These are phyloP conservation scores for Tonatia bakeri DNA, from an alignment of 2,113 vertebrate genomes.

Conservation along the genomic window DNA sequence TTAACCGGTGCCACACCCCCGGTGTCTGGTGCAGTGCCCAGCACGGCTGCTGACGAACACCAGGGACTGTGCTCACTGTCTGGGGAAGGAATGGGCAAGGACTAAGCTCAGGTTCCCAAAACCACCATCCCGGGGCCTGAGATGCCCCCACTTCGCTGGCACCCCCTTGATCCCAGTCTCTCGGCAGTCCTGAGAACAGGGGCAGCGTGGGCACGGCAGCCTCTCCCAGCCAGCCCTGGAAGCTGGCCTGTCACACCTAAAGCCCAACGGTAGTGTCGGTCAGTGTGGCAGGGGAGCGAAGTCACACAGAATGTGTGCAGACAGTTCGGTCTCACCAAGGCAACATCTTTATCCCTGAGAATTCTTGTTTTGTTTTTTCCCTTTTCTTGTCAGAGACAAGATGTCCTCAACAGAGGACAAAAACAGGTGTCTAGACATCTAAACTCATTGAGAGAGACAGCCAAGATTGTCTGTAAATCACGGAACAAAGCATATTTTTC, in stretches of 20 bases:
- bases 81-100: not conserved
- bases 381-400: conserved; percentile 58
- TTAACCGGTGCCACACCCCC: not conserved
- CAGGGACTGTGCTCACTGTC: not conserved
- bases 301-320: not conserved
- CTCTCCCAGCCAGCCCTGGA: not conserved
- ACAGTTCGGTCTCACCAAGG: not conserved
- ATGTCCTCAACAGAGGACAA: conserved; percentile 42
- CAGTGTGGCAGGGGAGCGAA: not conserved
- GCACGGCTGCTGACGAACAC: not conserved
- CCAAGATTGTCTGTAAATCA: conserved; percentile 14
- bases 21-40: not conserved
- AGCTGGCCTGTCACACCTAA: not conserved
- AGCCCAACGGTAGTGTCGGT: not conserved
- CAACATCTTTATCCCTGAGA: conserved; percentile 27
- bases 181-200: not conserved
- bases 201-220: not conserved
- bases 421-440: conserved; percentile 69
- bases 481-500: conserved; percentile 47
- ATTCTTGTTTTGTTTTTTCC: conserved; percentile 23
- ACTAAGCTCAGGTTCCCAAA: not conserved
- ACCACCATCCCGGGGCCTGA: not conserved
- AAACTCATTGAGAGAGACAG: conserved; percentile 60
- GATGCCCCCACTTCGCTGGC: not conserved
- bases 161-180: not conserved